phyloP scores from a whole-genome alignment of 2,113 vertebrate species.

The Capreolus pygargus region DNA sequence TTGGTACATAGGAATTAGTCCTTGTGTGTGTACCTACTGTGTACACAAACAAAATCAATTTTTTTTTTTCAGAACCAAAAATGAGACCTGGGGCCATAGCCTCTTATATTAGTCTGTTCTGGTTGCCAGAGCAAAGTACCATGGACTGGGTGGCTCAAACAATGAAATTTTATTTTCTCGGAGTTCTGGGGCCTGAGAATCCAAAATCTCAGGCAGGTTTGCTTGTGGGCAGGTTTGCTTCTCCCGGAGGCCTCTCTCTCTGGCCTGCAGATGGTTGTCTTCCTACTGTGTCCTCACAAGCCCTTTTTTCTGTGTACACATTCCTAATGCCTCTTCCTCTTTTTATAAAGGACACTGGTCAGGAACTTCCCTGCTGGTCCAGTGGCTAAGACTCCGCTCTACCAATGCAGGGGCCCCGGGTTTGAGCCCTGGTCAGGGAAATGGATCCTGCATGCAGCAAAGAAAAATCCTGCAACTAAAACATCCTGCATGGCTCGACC shows the following conservation, averaged over 20 bases:
- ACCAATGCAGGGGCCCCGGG: not conserved
- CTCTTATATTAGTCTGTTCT: not conserved
- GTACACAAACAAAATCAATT: not conserved
- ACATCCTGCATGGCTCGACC: not conserved
- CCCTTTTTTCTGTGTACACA: not conserved
- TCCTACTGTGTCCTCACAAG: not conserved
- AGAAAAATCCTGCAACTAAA: not conserved
- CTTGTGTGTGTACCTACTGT: not conserved
- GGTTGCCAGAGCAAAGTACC: not conserved
- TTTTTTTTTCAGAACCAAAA: not conserved
- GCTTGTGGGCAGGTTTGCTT: not conserved
- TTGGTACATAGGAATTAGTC: not conserved
- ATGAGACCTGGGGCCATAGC: not conserved
- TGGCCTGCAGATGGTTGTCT: not conserved
- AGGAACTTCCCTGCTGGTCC: not conserved
- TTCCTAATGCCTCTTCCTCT: not conserved
- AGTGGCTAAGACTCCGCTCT: not conserved
- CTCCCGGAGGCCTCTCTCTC: not conserved
- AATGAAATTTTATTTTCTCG: not conserved
- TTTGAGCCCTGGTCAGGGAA: not conserved
- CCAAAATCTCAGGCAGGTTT: not conserved
- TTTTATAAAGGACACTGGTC: not conserved
- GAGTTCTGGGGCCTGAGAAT: not conserved
- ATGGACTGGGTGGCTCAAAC: not conserved
- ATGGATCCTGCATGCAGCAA: not conserved